Evolutionary conservation across 2,113 vertebrate genomes (phyloP), one percentile per base, ranked within the genome.

Genomic region (Gila orcuttii): DNA sequence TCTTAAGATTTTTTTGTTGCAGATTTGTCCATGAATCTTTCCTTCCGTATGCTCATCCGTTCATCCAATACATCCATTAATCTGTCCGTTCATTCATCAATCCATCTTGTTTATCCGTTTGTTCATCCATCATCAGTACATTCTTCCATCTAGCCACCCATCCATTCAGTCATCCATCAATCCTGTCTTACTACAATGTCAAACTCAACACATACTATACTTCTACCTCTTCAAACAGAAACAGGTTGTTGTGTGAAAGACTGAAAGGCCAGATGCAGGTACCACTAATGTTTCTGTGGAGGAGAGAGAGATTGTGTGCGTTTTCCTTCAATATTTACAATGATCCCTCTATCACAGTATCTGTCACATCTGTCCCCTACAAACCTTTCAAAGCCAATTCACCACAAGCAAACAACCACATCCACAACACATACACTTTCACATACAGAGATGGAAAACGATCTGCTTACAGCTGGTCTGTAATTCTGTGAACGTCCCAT

Each of bases 401-500:
- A 42, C 36, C 68, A 71, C 68, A 71, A 39, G 68, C 23, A 39
- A 39, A 71, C 33, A 47, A 74, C 71, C 23, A 74, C 42, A 13
- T 28, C 39, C 23, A 47, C 71, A n/a, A 42, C 8, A 74, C 39
- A 45, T 23, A 73, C 11, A 3, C 23, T 45, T 23, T 33, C 17
- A n/a, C 28, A 57, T 2, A 55, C 8, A 42, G 33, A 42, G 6
- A 28, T 60, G 55, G 57, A 45, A 45, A 45, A 11, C n/a, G 10
- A 45, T 64, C 79, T 64, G 78, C 59, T 39, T 28, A 11, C 36
- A 80, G 57, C 78, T 19, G 39, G 1, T 79, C 11, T 79, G 21
- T 60, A n/a, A 23, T 79, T 79, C n/a, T 80, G 79, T 28, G 15
- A 28, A 66, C 19, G n/a, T 64, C 59, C 59, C 79, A 64, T 80